Base-by-base conservation (phyloP, 2,888 invertebrate species). In the Apotomis turbidana region DNA sequence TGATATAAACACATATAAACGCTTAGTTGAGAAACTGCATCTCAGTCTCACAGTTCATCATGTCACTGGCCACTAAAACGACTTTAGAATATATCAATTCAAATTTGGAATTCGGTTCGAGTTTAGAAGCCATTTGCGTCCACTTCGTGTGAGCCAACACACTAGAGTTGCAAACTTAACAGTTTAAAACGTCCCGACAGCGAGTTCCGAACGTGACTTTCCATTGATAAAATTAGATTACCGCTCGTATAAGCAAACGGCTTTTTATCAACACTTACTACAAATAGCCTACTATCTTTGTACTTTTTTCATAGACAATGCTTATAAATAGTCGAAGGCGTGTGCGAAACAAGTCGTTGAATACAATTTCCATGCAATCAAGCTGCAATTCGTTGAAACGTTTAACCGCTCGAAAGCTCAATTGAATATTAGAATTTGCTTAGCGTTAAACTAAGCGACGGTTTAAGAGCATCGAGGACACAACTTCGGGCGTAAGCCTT, bases 341-440 rank as follows among this genome's bases (percentile, higher is more conserved):
- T 57, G 46, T 67, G 67, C 67, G 49, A 67, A 55, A 63, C 46
- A 55, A 36, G 49, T 64, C 55, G 36, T 51, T 60, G 70, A 71
- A 66, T 66, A 64, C 64, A 61, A 68, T 72, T 62, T 68, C 38
- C 62, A 57, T 72, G 67, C 68, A 72, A 68, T 71, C 71, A 68
- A 68, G 68, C 44, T 58, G 61, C 71, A 58, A 72, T 68, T 72
- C 68, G 67, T 68, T 44, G 58, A 38, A 72, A 57, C 68, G 71
- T 63, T 72, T 68, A 72, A 72, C 68, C 58, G 68, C 61, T 72
- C 80, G 87, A 90, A 89, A 89, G 89, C 87, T 85, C 90, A 90
- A 92, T 90, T 90, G 91, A 90, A 91, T 89, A 92, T 92, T 92
- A 91, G 91, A 92, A 92, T 92, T 91, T 89, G 91, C 91, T 92